Conservation (phyloP, 1,140 invertebrate genomes). For the Aradophagus sp. region DNA sequence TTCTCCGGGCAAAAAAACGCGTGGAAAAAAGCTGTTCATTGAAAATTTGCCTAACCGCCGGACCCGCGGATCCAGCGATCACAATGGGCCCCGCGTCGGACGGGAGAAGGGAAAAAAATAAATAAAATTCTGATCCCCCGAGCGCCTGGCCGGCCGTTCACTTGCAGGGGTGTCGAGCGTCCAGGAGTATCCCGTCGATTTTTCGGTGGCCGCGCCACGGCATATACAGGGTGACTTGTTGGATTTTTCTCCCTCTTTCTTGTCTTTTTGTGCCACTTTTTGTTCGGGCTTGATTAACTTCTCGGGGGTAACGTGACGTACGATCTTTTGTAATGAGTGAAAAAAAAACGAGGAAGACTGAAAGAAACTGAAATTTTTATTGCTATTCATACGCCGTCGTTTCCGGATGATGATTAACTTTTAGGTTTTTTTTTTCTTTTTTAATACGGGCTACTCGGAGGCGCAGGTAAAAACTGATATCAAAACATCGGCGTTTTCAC, state of each 20-base stretch:
- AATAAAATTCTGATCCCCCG: slow-evolving; percentile 31
- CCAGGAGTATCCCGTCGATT: slow-evolving; percentile 3
- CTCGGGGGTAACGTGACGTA: slow-evolving; percentile 22
- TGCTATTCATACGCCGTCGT: slow-evolving; percentile 21
- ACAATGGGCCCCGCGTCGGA: slow-evolving; percentile 26
- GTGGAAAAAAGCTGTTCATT: slow-evolving; percentile 64
- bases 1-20: slow-evolving; percentile 27
- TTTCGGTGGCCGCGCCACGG: slow-evolving; percentile 6
- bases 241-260: too few relatives aligned
- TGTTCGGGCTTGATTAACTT: slow-evolving; percentile 35
- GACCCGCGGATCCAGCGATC: slow-evolving; percentile 34
- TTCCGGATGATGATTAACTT: slow-evolving; percentile 31
- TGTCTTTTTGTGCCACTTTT: slow-evolving; percentile 34
- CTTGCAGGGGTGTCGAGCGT: slow-evolving; percentile 18
- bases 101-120: too few relatives aligned
- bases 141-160: slow-evolving; percentile 20
- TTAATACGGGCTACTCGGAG: slow-evolving; percentile 8
- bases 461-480: slow-evolving; percentile 28
- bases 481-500: slow-evolving; percentile 36
- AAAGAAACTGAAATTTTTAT: slow-evolving; percentile 15
- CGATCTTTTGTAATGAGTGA: too few relatives aligned
- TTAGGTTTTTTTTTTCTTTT: too few relatives aligned
- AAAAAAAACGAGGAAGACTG: slow-evolving; percentile 10
- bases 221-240: slow-evolving; percentile 36
- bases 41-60: slow-evolving; percentile 71